Evolutionary conservation across 2,888 invertebrate genomes (phyloP), one percentile per base, ranked within the genome.

Genomic region (Apamea sordens): DNA sequence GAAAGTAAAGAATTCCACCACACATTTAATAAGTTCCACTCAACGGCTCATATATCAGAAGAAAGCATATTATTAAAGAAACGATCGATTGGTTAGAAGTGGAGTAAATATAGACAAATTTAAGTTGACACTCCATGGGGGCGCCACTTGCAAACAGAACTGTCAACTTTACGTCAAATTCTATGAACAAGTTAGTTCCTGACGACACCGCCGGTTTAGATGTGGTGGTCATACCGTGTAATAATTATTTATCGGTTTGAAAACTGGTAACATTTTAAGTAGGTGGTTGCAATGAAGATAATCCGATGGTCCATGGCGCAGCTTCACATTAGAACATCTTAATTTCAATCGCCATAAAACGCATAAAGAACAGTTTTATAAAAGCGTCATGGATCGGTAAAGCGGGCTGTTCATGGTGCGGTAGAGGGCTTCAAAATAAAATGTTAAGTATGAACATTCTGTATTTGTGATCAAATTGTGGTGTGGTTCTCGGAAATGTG

Each of bases 341-440:
- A 94, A 95, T 96, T 95, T 95, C 95, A 94, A 95, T 95, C 94
- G 93, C 93, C 93, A 93, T 94, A 94, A 94, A 94, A 94, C 88
- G 91, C 94, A 94, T 95, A 95, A 95, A 95, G 94, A 94, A 94
- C 92, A 91, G 93, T 92, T 94, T 95, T 94, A 94, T 93, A 93
- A 93, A 93, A 92, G 90, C 93, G 91, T 90, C 90, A 87, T 85
- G 86, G 85, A 72, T 77, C 73, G 44, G 72, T 93, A 93, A 93
- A 74, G 93, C 88, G 21, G 13, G 68, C 91, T 87, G 86, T 92
- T 89, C 92, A 92, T 74, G 87, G 18, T 5, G 53, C 84, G 86
- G 86, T 83, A 61, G 41, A 77, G 11, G 3, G 10, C 15, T 1
- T n/a, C 21, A 18, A 15, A 11, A 36, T 47, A 44, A 47, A 56